Evolutionary conservation across 35 echinoderm and acorn worm genomes (phyloP), one percentile per base, ranked within the genome.

Genomic region (Heliocidaris erythrogramma): DNA sequence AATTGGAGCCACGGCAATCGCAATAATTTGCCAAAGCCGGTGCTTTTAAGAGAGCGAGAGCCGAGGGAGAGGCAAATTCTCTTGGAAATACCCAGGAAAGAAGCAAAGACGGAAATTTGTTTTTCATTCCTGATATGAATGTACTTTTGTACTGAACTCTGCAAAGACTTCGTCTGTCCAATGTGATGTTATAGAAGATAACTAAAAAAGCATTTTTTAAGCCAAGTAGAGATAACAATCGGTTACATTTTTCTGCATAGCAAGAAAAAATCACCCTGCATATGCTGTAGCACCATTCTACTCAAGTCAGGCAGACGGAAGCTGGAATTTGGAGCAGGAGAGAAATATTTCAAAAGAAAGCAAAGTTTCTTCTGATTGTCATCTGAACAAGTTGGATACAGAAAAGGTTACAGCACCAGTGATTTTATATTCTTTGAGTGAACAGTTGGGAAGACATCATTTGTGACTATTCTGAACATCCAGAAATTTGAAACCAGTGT

Each of bases 41-140:
- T 78, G 18, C 65, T 78, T 78, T 78, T 78, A 78, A n/a, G 21
- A 78, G 18, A 78, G 18, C 65, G 27, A 78, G 27, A 78, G 65
- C 65, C 27, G 18, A 78, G 65, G 18, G 52, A 56, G 14, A 56
- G 14, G 52, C 52, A 56, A 56, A n/a, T 17, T 78, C 21, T 27
- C 18, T 24, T 78, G 21, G 27, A 78, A 78, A 78, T 78, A 78
- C 65, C 65, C 65, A 27, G 27, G 65, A 78, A 21, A n/a, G 65
- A n/a, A 21, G n/a, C 65, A n/a, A 78, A 78, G 65, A 78, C 65
- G n/a, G 65, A 78, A 78, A 78, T 78, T 78, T 78, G 65, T 78
- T 78, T 78, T 78, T 78, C 65, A 78, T 27, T 78, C 17, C 65
- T 27, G 21, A 71, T 78, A 78, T n/a, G 27, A 21, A 78, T 78